Evolutionary conservation across 1,140 invertebrate species (phyloP).

Genomic region (Chrysomallon squamiferum): DNA sequence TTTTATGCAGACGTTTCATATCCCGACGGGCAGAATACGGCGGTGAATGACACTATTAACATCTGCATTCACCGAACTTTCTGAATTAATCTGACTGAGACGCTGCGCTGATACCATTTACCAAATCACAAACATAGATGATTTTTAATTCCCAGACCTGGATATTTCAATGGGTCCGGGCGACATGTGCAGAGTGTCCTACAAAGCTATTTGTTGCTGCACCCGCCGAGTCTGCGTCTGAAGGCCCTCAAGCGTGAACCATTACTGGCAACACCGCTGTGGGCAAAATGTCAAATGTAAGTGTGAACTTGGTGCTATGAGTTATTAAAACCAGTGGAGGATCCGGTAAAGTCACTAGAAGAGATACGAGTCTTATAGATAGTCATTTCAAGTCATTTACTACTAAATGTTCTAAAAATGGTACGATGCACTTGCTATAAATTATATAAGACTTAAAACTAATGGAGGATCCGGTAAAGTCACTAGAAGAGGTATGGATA

Average conservation of each 20-base stretch:
- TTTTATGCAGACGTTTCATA: too few relatives aligned
- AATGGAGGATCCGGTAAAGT: not conserved
- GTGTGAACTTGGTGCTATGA: not conserved
- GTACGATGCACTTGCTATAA: too few relatives aligned
- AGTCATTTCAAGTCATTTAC: too few relatives aligned
- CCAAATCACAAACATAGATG: conserved; percentile 1
- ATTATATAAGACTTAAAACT: too few relatives aligned
- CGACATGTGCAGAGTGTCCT: not conserved
- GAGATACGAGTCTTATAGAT: too few relatives aligned
- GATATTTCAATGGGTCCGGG: not conserved
- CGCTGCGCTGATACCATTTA: not conserved
- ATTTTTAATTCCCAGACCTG: not conserved
- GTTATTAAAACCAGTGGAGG: not conserved
- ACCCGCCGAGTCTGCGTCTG: not conserved
- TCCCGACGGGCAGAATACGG: too few relatives aligned
- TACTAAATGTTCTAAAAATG: too few relatives aligned
- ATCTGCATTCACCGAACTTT: too few relatives aligned
- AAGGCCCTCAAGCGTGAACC: not conserved
- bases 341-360: not conserved
- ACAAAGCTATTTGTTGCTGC: not conserved
- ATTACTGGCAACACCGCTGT: not conserved
- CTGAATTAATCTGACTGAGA: too few relatives aligned
- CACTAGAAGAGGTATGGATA: too few relatives aligned
- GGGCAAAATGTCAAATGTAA: not conserved
- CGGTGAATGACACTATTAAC: too few relatives aligned